Evolutionary conservation across 1,140 invertebrate genomes (phyloP), one percentile per base, ranked within the genome.

Genomic region (Drosophila ohnishii): DNA sequence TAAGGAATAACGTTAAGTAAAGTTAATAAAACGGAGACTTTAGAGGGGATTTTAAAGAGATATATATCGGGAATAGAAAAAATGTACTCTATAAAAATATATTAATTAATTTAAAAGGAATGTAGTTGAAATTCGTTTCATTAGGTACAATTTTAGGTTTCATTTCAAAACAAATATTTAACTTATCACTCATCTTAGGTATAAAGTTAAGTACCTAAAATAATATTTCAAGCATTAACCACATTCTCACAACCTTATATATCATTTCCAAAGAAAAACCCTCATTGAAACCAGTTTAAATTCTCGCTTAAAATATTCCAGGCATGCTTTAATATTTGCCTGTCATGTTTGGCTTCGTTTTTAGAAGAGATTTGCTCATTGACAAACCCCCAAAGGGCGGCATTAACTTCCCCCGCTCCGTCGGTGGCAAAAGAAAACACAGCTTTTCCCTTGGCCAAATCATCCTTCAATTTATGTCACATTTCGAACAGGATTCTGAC

Each of bases 401-500:
- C 51, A 64, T 62, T 56, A 74, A 55, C 44, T 60, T 57, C 35
- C 42, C 19, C 34, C 25, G 9, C 32, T 22, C 0, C 51, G 13
- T 9, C 1, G 7, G 8, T 8, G 5, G 32, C 6, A 34, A 70
- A 59, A 19, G 60, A 57, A 64, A 65, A 75, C 44, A 45, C 72
- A 67, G 47, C 64, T 42, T 66, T 67, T 9, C 62, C 45, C 30
- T 66, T 66, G 45, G 35, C 48, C 53, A 51, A 73, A 75, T 76
- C 73, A 76, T 76, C 62, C 72, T 75, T 75, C 73, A 67, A 76
- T 76, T 76, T 76, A 59, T 76, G 73, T 76, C 73, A 75, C 53
- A 58, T 75, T 66, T 71, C 66, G 22, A 47, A 35, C 67, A 58
- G 28, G 35, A 57, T 45, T 59, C 34, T 51, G 50, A 51, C 60